Evolutionary conservation across 2,888 invertebrate genomes (phyloP), one percentile per base, ranked within the genome.

Genomic region (Lasius fuliginosus): DNA sequence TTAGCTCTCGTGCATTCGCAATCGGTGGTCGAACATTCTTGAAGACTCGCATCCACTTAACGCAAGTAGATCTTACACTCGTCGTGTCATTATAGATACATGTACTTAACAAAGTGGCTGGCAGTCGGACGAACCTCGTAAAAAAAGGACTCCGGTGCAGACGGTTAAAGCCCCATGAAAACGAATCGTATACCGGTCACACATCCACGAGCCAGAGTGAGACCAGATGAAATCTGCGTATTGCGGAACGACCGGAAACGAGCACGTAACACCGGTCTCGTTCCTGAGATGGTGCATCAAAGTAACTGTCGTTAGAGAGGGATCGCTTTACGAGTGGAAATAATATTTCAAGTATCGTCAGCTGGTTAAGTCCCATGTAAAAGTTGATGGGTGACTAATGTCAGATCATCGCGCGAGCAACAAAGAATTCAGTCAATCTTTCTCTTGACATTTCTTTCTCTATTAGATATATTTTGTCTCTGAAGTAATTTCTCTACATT

Each of bases 261-360:
- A 65, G 62, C 49, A 46, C 46, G 71, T 71, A n/a, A 46, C 53
- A 33, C 69, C 49, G 40, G 73, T 84, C 15, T 71, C 60, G 27
- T 53, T 27, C 73, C 27, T 77, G 71, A 85, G 77, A 56, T 84
- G 42, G 4, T 49, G 83, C 84, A 83, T 86, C 88, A 84, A 87
- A 90, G 82, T 87, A 89, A 88, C 85, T 83, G 88, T 85, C 90
- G 88, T 88, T 88, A 46, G 77, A 58, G 64, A 53, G 64, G 83
- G 75, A 86, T 86, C 84, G 82, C 77, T 91, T 91, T 90, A 91
- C 79, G 91, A 85, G 85, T 84, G 85, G 85, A 89, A 90, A 87
- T 86, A 87, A 89, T 87, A 90, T 88, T 87, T 74, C 82, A 60
- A 60, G 82, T 82, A 73, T 79, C 82, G 86, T 71, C 83, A 77